Evolutionary conservation across 2,797 vertebrate genomes (phyloP).

Genomic region (Epinephelus malabaricus): DNA sequence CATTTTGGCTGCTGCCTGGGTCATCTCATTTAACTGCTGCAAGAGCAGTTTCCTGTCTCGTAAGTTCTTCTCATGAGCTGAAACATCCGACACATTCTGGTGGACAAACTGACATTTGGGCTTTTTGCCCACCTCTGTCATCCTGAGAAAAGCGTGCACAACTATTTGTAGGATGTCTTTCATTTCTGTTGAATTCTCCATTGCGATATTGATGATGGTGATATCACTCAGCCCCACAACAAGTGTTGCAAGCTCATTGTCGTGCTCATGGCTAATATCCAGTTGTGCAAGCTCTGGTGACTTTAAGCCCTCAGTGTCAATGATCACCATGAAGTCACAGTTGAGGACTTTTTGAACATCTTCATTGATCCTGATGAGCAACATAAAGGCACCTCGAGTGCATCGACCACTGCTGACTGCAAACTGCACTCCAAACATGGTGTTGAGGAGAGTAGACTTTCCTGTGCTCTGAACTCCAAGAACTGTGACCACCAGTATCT

Average conservation of each 20-base stretch:
- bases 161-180: constrained; percentile 82
- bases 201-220: constrained; percentile 82
- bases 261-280: constrained; percentile 80
- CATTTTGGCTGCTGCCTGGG: constrained; percentile 77
- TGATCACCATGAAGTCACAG: too few relatives aligned
- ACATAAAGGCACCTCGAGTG: too few relatives aligned
- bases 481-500: too few relatives aligned
- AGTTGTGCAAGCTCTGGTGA: constrained; percentile 79
- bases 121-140: constrained; percentile 79
- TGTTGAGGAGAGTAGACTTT: too few relatives aligned
- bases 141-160: constrained; percentile 83
- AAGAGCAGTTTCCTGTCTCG: constrained; percentile 74
- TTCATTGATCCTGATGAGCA: too few relatives aligned
- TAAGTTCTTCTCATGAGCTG: constrained; percentile 81
- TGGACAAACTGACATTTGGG: constrained; percentile 83
- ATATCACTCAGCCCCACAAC: constrained; percentile 83
- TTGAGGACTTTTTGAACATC: too few relatives aligned
- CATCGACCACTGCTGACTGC: too few relatives aligned
- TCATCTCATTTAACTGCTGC: constrained; percentile 81
- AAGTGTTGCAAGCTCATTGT: constrained; percentile 84
- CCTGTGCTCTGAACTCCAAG: too few relatives aligned
- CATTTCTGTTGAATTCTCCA: constrained; percentile 84
- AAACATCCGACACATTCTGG: constrained; percentile 83
- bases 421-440: too few relatives aligned
- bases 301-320: too few relatives aligned